Conservation (phyloP, 2,797 vertebrate species). For the Gymnoscopelus microlampas region DNA sequence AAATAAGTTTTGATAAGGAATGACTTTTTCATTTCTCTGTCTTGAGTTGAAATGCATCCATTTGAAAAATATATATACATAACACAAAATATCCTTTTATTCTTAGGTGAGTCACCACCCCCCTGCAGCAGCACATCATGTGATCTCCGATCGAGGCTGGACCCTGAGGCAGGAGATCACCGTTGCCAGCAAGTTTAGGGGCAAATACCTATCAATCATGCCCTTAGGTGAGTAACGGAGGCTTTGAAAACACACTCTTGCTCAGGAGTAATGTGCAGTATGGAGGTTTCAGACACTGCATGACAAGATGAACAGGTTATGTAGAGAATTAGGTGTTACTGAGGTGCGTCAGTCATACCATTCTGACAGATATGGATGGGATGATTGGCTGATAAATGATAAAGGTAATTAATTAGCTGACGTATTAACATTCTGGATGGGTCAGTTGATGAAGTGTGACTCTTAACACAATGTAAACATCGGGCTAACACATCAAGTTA, state of each 20-base stretch:
- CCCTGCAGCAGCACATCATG: constrained; percentile 93
- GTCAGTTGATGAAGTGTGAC: background rate
- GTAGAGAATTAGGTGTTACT: no score
- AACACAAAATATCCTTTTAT: background rate
- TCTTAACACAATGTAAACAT: background rate
- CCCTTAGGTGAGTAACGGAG: constrained; percentile 76
- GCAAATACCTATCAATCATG: constrained; percentile 98
- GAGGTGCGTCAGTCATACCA: no score
- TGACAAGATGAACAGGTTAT: no score
- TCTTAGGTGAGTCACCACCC: constrained; percentile 95
- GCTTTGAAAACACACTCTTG: no score
- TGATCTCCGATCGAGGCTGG: constrained; percentile 92
- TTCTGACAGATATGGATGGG: background rate
- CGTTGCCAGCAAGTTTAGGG: constrained; percentile 97
- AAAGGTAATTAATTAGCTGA: no score
- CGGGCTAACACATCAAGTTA: background rate
- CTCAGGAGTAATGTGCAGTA: no score
- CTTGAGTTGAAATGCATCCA: background rate
- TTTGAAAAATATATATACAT: background rate
- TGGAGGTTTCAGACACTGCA: no score
- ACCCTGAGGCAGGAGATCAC: constrained; percentile 93
- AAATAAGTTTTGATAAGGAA: no score
- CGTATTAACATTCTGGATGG: no score
- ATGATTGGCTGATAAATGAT: no score
- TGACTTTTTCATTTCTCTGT: no score